Base-by-base conservation (phyloP, 2,888 invertebrate genomes). In the Meghimatium bilineatum region DNA sequence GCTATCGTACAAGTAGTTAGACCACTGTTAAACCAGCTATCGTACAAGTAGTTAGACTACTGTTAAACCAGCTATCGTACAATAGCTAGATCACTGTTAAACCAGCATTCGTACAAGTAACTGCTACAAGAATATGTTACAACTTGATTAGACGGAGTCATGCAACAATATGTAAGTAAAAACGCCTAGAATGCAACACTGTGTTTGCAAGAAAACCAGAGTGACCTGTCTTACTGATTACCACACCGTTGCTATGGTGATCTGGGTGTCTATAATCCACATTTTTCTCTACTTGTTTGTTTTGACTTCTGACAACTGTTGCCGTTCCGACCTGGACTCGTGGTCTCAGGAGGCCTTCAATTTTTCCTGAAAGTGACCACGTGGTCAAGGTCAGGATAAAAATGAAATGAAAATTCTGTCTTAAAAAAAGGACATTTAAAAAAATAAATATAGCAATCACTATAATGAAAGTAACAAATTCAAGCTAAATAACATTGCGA, bases 341-440 rank as follows among this genome's bases (percentile, higher is more conserved):
- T 3, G 71, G 80, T 71, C 69, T 71, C 34, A 32, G 6, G 29
- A 29, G 69, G 23, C 32, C 34, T 71, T 80, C 80, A 23, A 34
- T 56, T 71, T 80, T 80, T n/a, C 71, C 80, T 80, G 80, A 80
- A 80, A 80, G 44, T 69, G 80, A 34, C 49, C 63, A 32, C 77
- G 49, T 0, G 36, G 14, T 3, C 32, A 3, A 66, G 14, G 26
- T 44, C 12, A 44, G 29, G 49, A 44, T 14, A 72, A 12, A 38
- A 44, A n/a, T 23, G 12, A 12, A 44, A 44, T 44, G 44, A 5
- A 44, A 44, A 44, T 44, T 5, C 44, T n/a, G n/a, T n/a, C 17
- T 20, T 6, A 56, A 6, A 23, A 56, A 8, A 44, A 44, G 5
- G 5, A 12, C 44, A 8, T 44, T 44, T 44, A 12, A 44, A 8